Percentiles rank a stretch among this genome's conserved stretches.
Conservation (phyloP, 2,888 invertebrate species). For the Anorthoa munda region DNA sequence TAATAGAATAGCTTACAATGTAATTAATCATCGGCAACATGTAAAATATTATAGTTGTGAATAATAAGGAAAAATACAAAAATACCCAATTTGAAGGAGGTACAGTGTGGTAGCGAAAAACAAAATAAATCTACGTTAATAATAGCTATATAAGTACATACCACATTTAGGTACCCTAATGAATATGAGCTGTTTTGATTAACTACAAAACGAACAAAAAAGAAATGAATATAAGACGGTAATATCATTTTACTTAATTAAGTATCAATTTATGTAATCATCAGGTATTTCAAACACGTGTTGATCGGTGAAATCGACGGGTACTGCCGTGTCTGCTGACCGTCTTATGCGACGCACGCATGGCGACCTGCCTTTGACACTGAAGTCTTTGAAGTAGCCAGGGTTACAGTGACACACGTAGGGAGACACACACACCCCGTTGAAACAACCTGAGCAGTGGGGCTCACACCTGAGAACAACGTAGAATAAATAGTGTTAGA, state of each 20-base stretch:
- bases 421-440: slow-evolving; percentile 94
- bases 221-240: background rate
- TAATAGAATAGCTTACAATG: no score
- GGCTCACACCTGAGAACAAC: slow-evolving; percentile 88
- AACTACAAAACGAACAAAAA: background rate
- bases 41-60: no score
- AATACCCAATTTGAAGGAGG: no score
- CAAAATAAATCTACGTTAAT: no score
- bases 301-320: slow-evolving; percentile 63
- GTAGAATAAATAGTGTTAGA: background rate
- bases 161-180: no score
- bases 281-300: slow-evolving; percentile 73
- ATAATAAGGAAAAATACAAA: no score
- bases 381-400: slow-evolving; percentile 92
- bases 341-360: slow-evolving; percentile 91
- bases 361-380: slow-evolving; percentile 91
- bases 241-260: slow-evolving; percentile 9
- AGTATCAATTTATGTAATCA: slow-evolving; percentile 38
- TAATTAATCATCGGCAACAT: no score
- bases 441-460: slow-evolving; percentile 93
- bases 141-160: no score
- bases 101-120: no score
- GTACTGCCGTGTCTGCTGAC: slow-evolving; percentile 62
- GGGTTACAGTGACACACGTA: slow-evolving; percentile 94
- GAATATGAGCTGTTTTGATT: no score